A percentile compares a stretch with the other conserved stretches of the same genome.
Conservation (phyloP, 2,113 vertebrate species). For the Upupa epops region DNA sequence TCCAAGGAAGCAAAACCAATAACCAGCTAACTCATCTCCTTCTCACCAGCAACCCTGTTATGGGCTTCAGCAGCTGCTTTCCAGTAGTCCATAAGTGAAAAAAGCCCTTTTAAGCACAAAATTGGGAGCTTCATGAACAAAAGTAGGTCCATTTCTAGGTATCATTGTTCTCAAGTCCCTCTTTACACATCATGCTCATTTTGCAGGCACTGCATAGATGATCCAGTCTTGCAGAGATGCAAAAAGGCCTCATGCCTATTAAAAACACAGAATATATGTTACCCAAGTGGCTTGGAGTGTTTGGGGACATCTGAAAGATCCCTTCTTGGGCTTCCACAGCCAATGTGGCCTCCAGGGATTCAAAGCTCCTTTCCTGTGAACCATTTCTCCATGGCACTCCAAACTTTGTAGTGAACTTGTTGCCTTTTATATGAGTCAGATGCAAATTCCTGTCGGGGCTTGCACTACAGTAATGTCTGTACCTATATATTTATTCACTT, state of each 20-base stretch:
- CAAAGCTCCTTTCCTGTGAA: not conserved
- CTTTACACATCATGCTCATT: fast-evolving
- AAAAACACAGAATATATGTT: not conserved
- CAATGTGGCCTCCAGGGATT: not conserved
- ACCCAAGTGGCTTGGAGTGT: not conserved
- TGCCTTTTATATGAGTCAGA: constrained; percentile 2
- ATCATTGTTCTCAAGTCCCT: not conserved
- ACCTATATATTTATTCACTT: not conserved
- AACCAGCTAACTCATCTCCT: fast-evolving
- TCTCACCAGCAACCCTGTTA: not conserved
- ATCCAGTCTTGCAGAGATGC: not conserved
- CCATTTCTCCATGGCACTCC: not conserved
- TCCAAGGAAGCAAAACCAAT: not conserved
- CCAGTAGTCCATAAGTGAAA: not conserved
- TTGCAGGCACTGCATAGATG: not conserved
- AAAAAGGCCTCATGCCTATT: not conserved
- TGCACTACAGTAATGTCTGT: not conserved
- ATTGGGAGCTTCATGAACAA: not conserved
- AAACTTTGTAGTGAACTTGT: not conserved
- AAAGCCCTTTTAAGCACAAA: not conserved
- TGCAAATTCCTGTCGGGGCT: constrained; percentile 3
- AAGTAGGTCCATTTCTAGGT: not conserved
- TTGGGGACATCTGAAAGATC: not conserved
- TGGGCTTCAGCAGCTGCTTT: not conserved
- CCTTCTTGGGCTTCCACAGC: not conserved